Base-by-base conservation (phyloP, 2,797 vertebrate genomes). In the Silurus aristotelis region DNA sequence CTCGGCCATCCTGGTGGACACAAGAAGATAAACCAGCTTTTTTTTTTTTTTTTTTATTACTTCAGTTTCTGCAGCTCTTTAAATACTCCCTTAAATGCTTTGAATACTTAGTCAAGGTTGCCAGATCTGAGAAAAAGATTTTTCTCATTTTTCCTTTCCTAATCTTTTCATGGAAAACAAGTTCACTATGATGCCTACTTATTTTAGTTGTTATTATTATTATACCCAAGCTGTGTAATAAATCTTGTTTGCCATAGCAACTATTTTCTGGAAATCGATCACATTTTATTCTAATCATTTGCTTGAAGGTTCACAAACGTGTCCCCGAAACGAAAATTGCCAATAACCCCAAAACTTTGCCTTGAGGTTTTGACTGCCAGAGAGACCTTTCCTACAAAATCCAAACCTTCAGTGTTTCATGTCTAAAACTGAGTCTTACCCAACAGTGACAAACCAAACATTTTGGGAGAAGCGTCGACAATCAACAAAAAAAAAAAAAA, bases 1-100 rank as follows among this genome's bases (percentile, higher is more conserved):
- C 76, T 78, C 56, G 1, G 76, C 19, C 22, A 66, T 27, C 61
- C 78, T 80, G 20, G 38, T 64, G 9, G 13, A 8, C 27, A 38
- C 19, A 22, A 0, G 1, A 10, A 1, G 3, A 0, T 1, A 0
- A 25, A 9, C n/a, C 1, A 25, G 10, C n/a, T n/a, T n/a, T n/a
- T n/a, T n/a, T n/a, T 6, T 48, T 48, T 1, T 52, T 52, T 52
- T 38, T 38, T 38, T 38, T 20, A 71, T 46, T 20, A 46, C 17
- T 43, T 17, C 12, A 38, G 1, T 68, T 68, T 68, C 66, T 38
- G 17, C 27, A 6, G 46, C 46, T 25, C 6, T 75, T 27, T 76
- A 3, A 17, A 10, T 27, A 0, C 73, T 27, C 22, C 12, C 5
- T 73, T 76, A 52, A 52, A 52, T 10, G 10, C 48, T 52, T 52